These are phyloP conservation scores for Spodoptera littoralis DNA, from an alignment of 2,888 invertebrate genomes.

Conservation along the genomic window DNA sequence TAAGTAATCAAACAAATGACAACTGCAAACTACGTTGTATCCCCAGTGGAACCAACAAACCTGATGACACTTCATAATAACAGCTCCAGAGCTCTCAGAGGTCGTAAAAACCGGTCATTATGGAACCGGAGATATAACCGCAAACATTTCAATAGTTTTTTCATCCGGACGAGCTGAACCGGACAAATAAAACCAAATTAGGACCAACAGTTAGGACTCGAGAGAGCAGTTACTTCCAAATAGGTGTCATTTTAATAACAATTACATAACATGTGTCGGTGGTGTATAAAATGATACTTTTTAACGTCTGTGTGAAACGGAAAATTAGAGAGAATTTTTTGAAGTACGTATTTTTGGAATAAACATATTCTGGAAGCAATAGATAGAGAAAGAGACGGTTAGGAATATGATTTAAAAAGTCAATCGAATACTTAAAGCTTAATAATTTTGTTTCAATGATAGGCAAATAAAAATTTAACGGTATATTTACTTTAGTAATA, in stretches of 20 bases:
- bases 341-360: too few species aligned
- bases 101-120: constrained; percentile 26
- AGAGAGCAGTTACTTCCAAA: constrained; percentile 13
- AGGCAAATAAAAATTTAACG: too few species aligned
- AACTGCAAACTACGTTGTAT: constrained; percentile 15
- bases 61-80: constrained; percentile 22
- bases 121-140: constrained; percentile 22
- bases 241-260: constrained; percentile 38
- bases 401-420: too few species aligned
- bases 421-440: too few species aligned
- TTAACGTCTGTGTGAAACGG: too few species aligned
- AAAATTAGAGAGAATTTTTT: too few species aligned
- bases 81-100: constrained; percentile 10
- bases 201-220: constrained; percentile 19
- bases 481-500: too few species aligned
- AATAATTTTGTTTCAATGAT: too few species aligned
- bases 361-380: too few species aligned
- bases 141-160: constrained; percentile 39
- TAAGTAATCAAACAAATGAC: constrained; percentile 36
- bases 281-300: not conserved
- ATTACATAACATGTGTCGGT: constrained; percentile 22
- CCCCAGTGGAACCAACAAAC: constrained; percentile 3
- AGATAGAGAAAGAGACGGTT: too few species aligned
- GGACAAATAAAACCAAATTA: constrained; percentile 33
- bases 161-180: constrained; percentile 14